These are phyloP conservation scores for Smithornis capensis DNA, from an alignment of 2,113 vertebrate species.

Conservation along the genomic window DNA sequence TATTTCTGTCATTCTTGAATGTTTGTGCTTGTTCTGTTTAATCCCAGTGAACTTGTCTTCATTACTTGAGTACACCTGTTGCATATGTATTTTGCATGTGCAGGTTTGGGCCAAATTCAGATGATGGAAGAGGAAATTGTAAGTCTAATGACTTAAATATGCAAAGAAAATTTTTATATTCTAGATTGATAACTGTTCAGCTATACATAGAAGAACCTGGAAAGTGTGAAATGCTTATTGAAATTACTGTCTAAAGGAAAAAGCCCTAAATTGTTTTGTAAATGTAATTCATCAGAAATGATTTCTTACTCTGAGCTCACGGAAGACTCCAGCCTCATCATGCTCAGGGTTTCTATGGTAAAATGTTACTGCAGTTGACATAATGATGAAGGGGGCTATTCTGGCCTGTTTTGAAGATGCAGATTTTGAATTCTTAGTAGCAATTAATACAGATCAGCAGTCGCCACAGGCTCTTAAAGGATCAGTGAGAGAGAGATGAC, in stretches of 20 bases:
- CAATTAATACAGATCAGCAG: conserved; percentile 43
- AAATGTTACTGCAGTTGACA: conserved; percentile 18
- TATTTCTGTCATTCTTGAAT: not conserved
- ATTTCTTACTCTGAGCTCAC: conserved; percentile 1
- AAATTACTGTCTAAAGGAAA: conserved; percentile 3
- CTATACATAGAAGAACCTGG: not conserved
- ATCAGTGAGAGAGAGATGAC: conserved; percentile 9
- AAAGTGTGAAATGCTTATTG: not conserved
- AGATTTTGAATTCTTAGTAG: conserved; percentile 47
- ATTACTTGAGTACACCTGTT: not conserved
- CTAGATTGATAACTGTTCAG: not conserved
- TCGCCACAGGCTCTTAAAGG: conserved; percentile 9
- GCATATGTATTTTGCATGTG: not conserved
- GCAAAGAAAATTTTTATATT: not conserved
- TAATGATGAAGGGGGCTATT: conserved; percentile 27
- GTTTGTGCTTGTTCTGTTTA: not conserved
- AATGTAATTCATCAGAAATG: not conserved
- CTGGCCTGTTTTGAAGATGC: conserved; percentile 29
- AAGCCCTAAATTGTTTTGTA: not conserved
- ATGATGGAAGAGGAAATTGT: not conserved
- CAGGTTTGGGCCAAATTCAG: not conserved
- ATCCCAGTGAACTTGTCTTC: not conserved
- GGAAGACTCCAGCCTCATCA: not conserved
- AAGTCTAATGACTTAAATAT: not conserved
- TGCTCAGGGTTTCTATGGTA: conserved; percentile 20